Evolutionary conservation across 1,140 invertebrate species (phyloP).

Genomic region (Caenorhabditis tropicalis): DNA sequence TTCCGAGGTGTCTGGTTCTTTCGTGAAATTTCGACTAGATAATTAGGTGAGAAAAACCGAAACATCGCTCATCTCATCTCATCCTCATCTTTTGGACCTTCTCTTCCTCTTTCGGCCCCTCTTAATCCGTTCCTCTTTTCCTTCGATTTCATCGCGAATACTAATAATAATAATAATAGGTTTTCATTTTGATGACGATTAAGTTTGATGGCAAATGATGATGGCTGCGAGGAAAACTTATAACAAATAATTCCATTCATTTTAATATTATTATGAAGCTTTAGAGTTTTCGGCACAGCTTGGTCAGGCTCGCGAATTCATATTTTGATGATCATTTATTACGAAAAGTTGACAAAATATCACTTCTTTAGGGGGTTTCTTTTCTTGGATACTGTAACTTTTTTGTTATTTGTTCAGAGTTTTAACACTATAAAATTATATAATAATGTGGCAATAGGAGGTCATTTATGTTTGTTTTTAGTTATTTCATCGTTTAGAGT

Average conservation of each 20-base stretch:
- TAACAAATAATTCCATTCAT: background rate
- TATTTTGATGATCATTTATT: background rate
- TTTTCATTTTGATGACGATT: constrained; percentile 42
- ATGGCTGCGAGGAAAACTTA: constrained; percentile 2
- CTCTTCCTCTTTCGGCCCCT: too few species aligned
- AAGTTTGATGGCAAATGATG: constrained; percentile 12
- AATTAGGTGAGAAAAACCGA: constrained; percentile 41
- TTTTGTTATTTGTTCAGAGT: background rate
- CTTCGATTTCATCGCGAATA: background rate
- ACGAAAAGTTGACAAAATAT: background rate
- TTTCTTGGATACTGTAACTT: background rate
- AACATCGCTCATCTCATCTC: background rate
- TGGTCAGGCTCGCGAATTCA: background rate
- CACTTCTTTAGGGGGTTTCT: background rate
- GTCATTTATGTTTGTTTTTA: background rate
- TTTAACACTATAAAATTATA: background rate
- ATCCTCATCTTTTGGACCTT: constrained; percentile 33
- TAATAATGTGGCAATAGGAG: background rate
- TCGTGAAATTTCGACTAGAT: constrained; percentile 21
- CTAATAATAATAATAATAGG: constrained; percentile 31
- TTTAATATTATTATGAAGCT: constrained; percentile 36
- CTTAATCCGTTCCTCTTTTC: background rate
- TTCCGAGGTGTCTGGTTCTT: constrained; percentile 12
- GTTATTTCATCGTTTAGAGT: background rate
- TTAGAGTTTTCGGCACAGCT: background rate